Evolutionary conservation across 2,113 vertebrate genomes (phyloP), one percentile per base, ranked within the genome.

Genomic region (Actenoides hombroni): DNA sequence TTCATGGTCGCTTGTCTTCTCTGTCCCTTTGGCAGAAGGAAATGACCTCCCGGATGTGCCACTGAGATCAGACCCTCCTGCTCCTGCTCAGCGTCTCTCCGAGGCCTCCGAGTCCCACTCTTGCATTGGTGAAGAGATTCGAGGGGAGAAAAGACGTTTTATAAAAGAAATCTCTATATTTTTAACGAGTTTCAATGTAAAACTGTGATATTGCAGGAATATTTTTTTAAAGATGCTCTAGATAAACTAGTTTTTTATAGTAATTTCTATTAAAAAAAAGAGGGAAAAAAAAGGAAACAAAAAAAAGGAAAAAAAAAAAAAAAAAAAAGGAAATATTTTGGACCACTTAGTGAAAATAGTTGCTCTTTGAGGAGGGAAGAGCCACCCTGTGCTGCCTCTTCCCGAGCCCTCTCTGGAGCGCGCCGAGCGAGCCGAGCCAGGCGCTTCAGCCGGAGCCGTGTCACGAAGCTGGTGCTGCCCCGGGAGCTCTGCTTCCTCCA

Each of bases 21-120:
- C 33, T 70, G 90, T 78, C 42, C 95, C 92, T 86, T 93, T 88
- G 39, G 65, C 98, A 99, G 99, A 99, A 99, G 97, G 99, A 99
- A 97, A 99, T 99, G 99, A 99, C 99, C 0, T 97, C 98, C 24
- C 98, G 98, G 95, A 99, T 99, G 98, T 99, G 99, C 98, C 99
- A 99, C 98, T 99, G 98, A 99, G 94, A 61, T 23, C 39, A 67
- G 92, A 75, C 24, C 57, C 46, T 61, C 71, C 94, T 69, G 89
- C 84, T 26, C 25, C 44, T 49, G 5, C 67, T 49, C 1, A 9
- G 33, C 31, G 1, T 49, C 54, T 88, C 88, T 24, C 19, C 5
- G 37, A 65, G 91, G 92, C 80, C 91, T 68, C 68, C 5, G 2
- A 57, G 76, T 37, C 71, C 68, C 60, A 8, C 39, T 60, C 57